Evolutionary conservation across 1,140 invertebrate genomes (phyloP), one percentile per base, ranked within the genome.

Genomic region (Aphaenogaster rudis): DNA sequence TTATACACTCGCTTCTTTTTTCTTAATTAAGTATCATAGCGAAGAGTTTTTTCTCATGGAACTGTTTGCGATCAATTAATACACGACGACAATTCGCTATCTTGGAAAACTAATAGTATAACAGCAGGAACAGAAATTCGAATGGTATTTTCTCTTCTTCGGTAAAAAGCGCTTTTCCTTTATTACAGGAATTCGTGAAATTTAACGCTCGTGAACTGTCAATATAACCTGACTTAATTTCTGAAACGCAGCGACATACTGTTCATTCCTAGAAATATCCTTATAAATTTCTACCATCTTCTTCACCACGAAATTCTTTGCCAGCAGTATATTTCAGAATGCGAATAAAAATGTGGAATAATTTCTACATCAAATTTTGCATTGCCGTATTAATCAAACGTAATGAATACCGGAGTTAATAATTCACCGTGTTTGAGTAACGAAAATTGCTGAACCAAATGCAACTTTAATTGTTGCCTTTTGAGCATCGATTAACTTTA

Each of bases 201-300:
- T 77, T 77, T 77, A 54, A 4, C 7, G 21, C 54, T 61, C 57
- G 39, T 39, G 9, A 61, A 76, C 36, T 74, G 39, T 61, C 74
- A 61, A 77, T 61, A 57, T 42, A 45, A 61, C 54, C 61, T 39
- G 54, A 61, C 54, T 57, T 45, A 59, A 77, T 61, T 77, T 61
- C 21, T 45, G 21, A 77, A 61, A 61, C 6, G 48, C 17, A 69
- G 17, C 74, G 57, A 61, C 74, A 17, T 48, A 13, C 57, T 77
- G 33, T 28, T 48, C 15, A 63, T 61, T 63, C 39, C 42, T n/a
- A 15, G 9, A 59, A 59, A 76, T 76, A 21, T 21, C 21, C 21
- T 76, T 59, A 28, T 59, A 15, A 7, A 71, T 3, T 50, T 11
- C 9, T 9, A 11, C 9, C 8, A 9, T 50, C 11, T 1, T 11